phyloP scores from a whole-genome alignment of 2,888 invertebrate species.

The Lepidochitona cinerea region DNA sequence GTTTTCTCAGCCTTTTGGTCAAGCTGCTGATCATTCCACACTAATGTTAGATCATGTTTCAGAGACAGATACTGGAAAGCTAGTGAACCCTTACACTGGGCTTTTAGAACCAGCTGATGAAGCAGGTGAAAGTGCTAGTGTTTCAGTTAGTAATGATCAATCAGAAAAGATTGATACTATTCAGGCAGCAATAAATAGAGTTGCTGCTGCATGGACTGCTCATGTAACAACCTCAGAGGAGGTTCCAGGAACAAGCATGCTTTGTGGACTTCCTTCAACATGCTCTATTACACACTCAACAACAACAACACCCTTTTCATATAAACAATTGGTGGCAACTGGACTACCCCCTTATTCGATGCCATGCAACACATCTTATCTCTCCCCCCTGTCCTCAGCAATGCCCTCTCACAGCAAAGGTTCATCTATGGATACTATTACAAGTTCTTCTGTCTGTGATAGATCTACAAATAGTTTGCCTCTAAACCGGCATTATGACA shows the following conservation, averaged over 20 bases:
- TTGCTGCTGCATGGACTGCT: not conserved
- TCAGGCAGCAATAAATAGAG: conserved; percentile 1
- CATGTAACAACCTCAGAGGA: not conserved
- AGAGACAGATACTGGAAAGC: conserved; percentile 54
- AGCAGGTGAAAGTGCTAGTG: not conserved
- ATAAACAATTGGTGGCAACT: not conserved
- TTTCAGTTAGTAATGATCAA: not conserved
- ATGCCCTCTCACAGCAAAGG: not conserved
- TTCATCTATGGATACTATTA: not conserved
- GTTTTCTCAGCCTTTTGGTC: not conserved
- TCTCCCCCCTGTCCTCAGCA: not conserved
- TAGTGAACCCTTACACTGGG: conserved; percentile 63
- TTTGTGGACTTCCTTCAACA: not conserved
- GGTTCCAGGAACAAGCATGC: not conserved
- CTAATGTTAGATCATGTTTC: conserved; percentile 7
- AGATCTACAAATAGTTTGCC: not conserved
- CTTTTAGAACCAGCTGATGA: conserved; percentile 47
- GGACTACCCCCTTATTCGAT: not conserved
- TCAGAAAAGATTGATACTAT: not conserved
- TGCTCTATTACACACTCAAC: not conserved
- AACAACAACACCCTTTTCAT: not conserved
- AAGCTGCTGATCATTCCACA: conserved; percentile 4
- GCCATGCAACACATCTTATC: not conserved
- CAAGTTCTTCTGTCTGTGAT: not conserved
- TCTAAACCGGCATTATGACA: not conserved